A percentile compares a stretch with the other conserved stretches of the same genome.
Evolutionary conservation across 30 jellyfish, hydroid and myxozoan genomes (phyloP).

Genomic region (Sanderia malayensis): DNA sequence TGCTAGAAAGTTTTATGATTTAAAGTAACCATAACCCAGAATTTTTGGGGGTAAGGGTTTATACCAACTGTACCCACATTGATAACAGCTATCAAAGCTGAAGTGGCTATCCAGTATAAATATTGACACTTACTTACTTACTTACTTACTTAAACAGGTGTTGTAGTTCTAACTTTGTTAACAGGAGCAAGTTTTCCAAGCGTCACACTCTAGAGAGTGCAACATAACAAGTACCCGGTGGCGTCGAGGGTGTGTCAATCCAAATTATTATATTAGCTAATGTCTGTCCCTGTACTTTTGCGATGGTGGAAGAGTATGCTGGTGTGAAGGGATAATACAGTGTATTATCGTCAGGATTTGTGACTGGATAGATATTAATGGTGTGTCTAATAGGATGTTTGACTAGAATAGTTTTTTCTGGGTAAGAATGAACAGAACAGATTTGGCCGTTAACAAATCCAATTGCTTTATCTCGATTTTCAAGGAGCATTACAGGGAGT

Average conservation of each 20-base stretch:
- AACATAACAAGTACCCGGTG: neutral
- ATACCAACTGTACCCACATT: too few species aligned
- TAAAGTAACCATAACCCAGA: too few species aligned
- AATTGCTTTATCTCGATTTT: neutral
- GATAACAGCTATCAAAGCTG: too few species aligned
- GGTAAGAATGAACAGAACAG: neutral
- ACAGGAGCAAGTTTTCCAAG: too few species aligned
- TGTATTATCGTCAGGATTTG: neutral
- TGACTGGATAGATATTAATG: neutral
- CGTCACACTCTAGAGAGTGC: too few species aligned
- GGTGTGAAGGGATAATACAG: neutral
- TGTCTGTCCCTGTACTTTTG: neutral
- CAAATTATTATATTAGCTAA: neutral
- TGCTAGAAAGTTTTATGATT: too few species aligned
- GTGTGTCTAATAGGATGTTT: neutral
- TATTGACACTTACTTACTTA: too few species aligned
- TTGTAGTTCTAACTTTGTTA: too few species aligned
- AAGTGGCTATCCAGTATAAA: too few species aligned
- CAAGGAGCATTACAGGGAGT: neutral
- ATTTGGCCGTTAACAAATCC: constrained; percentile 24
- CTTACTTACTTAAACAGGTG: too few species aligned
- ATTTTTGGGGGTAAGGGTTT: too few species aligned
- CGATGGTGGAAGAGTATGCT: neutral
- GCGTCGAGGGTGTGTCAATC: neutral
- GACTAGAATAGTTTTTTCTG: neutral